These are phyloP conservation scores for Eunapius fragilis DNA, from an alignment of 37 sponge, comb jelly and placozoan genomes.

Conservation along the genomic window DNA sequence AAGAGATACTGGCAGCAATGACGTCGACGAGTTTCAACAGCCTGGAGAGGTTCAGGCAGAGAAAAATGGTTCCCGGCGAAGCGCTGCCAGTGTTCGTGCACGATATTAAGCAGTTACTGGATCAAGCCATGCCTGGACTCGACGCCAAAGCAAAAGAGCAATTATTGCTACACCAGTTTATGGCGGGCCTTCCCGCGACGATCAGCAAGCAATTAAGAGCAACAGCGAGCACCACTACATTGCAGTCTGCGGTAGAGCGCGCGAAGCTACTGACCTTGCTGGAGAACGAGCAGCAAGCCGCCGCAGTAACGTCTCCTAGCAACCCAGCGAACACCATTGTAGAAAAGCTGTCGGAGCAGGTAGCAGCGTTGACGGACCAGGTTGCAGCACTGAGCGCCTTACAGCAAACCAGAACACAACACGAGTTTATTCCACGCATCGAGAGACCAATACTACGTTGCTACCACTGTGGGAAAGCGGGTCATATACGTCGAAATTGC, in stretches of 20 bases:
- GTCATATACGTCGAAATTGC: no score
- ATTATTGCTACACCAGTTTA: slow-evolving; percentile 56
- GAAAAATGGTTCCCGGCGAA: slow-evolving; percentile 20
- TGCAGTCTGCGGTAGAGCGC: slow-evolving; percentile 17
- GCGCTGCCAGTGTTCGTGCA: slow-evolving; percentile 45
- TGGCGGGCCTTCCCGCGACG: slow-evolving; percentile 32
- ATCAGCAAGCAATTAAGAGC: slow-evolving; percentile 28
- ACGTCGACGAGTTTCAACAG: slow-evolving; percentile 20
- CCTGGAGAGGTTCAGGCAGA: slow-evolving; percentile 49
- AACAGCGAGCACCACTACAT: slow-evolving; percentile 16
- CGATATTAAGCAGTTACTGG: slow-evolving; percentile 34
- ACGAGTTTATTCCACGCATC: no score
- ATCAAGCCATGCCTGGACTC: slow-evolving; percentile 67
- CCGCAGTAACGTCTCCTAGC: neutral
- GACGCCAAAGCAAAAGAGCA: slow-evolving; percentile 9
- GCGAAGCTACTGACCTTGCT: slow-evolving; percentile 24
- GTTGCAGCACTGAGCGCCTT: no score
- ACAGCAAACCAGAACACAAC: no score
- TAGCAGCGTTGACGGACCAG: no score
- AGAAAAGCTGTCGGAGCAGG: no score
- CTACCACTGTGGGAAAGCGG: no score
- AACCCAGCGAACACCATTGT: neutral
- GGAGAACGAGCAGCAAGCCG: neutral
- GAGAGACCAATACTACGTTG: no score
- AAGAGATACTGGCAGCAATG: neutral